Evolutionary conservation across 2,113 vertebrate species (phyloP).

Genomic region (Casuarius casuarius): DNA sequence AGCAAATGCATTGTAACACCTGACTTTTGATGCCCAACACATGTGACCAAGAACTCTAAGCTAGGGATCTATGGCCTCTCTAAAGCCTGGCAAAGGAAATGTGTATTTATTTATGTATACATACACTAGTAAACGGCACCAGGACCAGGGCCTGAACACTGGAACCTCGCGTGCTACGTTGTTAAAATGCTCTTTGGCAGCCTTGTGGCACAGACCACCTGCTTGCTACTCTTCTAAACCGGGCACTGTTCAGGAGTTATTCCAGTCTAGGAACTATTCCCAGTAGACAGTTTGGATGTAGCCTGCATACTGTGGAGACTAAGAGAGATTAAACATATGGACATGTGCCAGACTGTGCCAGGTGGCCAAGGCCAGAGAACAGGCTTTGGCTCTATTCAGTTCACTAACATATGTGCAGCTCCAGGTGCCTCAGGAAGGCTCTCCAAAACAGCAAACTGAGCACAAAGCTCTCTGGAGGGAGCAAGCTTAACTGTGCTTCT

Average conservation of each 20-base stretch:
- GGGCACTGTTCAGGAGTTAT: background rate
- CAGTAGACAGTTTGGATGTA: rapidly evolving
- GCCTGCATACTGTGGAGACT: background rate
- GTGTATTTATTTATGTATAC: rapidly evolving
- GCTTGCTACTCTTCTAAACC: background rate
- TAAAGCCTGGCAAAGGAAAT: background rate
- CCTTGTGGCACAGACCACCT: no score
- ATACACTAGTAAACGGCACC: background rate
- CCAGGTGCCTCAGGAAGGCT: no score
- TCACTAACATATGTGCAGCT: no score
- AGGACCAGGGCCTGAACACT: background rate
- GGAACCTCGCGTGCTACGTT: background rate
- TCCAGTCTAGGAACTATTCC: background rate
- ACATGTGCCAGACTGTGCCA: rapidly evolving
- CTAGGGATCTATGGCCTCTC: rapidly evolving
- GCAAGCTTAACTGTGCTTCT: no score
- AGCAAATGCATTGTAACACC: rapidly evolving
- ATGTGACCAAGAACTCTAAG: background rate
- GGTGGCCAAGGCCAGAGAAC: background rate
- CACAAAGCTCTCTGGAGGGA: no score
- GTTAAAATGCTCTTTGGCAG: background rate
- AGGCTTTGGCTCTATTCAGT: no score
- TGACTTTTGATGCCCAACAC: background rate
- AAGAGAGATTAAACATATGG: rapidly evolving
- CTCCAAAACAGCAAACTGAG: no score